Percentiles rank a stretch among this genome's conserved stretches.
phyloP scores from a whole-genome alignment of 2,113 vertebrate species.

The Aix galericulata region DNA sequence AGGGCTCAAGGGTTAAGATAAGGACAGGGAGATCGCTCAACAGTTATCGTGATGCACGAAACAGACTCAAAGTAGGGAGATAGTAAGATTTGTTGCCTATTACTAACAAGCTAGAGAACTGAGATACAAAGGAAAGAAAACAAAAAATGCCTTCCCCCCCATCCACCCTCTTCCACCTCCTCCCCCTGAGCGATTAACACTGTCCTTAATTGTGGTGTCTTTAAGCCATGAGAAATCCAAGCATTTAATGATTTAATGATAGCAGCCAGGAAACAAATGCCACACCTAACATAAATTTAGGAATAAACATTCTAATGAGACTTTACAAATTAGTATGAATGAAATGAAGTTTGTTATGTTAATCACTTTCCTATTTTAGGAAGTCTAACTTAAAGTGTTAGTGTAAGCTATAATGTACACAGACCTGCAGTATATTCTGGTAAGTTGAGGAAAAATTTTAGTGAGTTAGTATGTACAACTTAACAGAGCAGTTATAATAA shows the following conservation, averaged over 20 bases:
- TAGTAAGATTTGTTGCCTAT: too few relatives aligned
- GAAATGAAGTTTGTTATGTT: background rate
- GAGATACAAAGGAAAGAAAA: too few relatives aligned
- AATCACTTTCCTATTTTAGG: background rate
- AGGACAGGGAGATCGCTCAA: too few relatives aligned
- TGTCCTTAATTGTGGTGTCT: background rate
- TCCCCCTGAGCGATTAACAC: background rate
- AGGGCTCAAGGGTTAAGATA: too few relatives aligned
- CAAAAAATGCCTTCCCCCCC: too few relatives aligned
- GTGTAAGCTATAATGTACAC: background rate
- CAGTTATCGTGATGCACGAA: too few relatives aligned
- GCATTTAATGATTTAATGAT: background rate
- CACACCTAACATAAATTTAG: background rate
- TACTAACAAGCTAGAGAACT: too few relatives aligned
- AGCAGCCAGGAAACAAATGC: background rate
- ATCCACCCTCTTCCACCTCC: too few relatives aligned
- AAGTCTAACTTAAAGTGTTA: background rate
- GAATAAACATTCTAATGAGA: background rate
- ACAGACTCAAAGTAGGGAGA: too few relatives aligned
- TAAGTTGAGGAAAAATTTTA: constrained; percentile 7
- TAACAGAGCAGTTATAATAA: background rate
- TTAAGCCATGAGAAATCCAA: background rate
- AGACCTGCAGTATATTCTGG: background rate
- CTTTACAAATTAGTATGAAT: background rate
- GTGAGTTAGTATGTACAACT: background rate